Evolutionary conservation across 2,797 vertebrate species (phyloP).

Genomic region (Bufotes viridis): DNA sequence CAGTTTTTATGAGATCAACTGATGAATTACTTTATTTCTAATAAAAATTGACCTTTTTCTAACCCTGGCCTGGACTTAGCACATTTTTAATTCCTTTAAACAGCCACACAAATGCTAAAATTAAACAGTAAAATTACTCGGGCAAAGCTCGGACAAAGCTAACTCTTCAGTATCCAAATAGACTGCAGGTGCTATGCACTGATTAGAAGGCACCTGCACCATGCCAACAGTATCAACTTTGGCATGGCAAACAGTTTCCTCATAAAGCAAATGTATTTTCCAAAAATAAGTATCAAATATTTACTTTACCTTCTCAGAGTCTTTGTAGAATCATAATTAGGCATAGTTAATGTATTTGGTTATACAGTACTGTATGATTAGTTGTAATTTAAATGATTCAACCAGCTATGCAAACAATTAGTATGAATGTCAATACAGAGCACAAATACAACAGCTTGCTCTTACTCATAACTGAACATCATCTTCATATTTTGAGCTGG

Average conservation of each 20-base stretch:
- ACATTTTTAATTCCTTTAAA: conserved; percentile 3
- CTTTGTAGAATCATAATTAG: background rate
- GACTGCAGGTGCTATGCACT: conserved; percentile 23
- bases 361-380: no score
- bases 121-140: background rate
- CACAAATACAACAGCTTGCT: no score
- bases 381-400: no score
- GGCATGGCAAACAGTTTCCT: conserved; percentile 7
- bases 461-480: no score
- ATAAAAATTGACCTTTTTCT: background rate
- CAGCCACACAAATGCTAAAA: background rate
- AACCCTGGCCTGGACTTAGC: no score
- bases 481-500: no score
- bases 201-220: conserved; percentile 15
- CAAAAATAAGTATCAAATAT: background rate
- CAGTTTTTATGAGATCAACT: background rate
- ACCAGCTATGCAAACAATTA: no score
- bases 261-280: background rate
- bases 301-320: conserved; percentile 9
- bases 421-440: no score
- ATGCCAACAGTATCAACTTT: background rate
- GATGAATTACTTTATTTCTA: background rate
- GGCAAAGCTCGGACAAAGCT: background rate
- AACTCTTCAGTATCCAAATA: background rate
- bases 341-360: background rate